Conservation (phyloP, 2,888 invertebrate species). For the Drosophila formosana region DNA sequence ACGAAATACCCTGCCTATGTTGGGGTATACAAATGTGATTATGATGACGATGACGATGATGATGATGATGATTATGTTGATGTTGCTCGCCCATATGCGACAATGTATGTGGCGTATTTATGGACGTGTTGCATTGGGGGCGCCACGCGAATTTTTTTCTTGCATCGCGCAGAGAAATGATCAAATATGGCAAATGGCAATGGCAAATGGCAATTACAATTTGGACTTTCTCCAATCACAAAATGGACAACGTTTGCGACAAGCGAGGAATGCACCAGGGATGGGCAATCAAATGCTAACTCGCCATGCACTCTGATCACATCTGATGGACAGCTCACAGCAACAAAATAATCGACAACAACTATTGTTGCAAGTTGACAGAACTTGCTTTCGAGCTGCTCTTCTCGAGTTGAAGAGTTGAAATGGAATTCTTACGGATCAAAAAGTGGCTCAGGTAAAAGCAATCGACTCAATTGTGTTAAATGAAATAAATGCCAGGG, state of each 20-base stretch:
- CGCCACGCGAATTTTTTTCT: constrained; percentile 16
- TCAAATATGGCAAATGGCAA: constrained; percentile 50
- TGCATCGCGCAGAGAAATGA: constrained; percentile 38
- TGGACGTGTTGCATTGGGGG: neutral
- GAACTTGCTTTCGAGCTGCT: neutral
- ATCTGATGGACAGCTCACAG: constrained; percentile 17
- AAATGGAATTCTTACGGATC: neutral
- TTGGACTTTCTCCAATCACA: constrained; percentile 65
- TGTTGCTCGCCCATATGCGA: constrained; percentile 27
- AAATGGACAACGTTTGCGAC: constrained; percentile 29
- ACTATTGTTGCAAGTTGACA: neutral
- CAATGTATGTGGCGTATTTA: constrained; percentile 17
- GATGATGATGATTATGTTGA: constrained; percentile 9
- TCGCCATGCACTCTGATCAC: constrained; percentile 1
- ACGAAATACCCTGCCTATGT: neutral
- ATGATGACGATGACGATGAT: constrained; percentile 12
- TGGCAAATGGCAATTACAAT: constrained; percentile 51
- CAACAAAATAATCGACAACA: neutral
- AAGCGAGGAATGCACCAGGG: constrained; percentile 43
- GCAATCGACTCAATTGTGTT: no score
- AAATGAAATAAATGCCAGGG: no score
- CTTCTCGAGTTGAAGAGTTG: neutral
- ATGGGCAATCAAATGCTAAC: constrained; percentile 14
- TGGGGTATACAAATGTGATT: constrained; percentile 19
- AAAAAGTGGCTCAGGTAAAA: no score